A percentile compares a stretch with the other conserved stretches of the same genome.
Evolutionary conservation across 35 echinoderm and acorn worm genomes (phyloP).

Genomic region (Apostichopus japonicus): DNA sequence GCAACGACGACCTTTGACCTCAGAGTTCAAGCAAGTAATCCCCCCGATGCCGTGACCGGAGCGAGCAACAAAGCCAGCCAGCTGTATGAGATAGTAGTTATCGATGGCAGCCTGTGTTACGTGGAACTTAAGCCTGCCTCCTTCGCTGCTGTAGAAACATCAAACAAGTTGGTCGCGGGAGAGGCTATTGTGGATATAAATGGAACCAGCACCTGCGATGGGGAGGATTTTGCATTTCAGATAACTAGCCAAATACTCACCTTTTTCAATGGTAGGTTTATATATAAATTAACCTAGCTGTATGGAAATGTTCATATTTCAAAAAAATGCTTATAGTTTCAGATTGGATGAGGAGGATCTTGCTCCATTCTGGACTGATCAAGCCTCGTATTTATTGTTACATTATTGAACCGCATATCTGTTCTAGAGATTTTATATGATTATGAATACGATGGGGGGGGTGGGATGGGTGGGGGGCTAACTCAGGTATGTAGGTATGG

Average conservation of each 20-base stretch:
- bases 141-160: background rate
- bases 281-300: too few relatives aligned
- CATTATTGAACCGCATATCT: too few relatives aligned
- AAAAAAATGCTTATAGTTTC: too few relatives aligned
- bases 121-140: background rate
- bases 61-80: background rate
- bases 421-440: too few relatives aligned
- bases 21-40: background rate
- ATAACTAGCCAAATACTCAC: background rate
- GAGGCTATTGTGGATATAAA: conserved; percentile 17
- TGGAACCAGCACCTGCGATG: background rate
- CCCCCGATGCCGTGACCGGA: background rate
- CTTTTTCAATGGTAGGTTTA: background rate
- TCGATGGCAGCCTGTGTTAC: background rate
- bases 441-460: too few relatives aligned
- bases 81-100: conserved; percentile 1
- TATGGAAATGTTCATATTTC: too few relatives aligned
- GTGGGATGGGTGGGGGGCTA: background rate
- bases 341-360: too few relatives aligned
- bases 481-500: too few relatives aligned
- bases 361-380: too few relatives aligned
- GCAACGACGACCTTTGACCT: background rate
- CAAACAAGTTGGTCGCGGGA: background rate
- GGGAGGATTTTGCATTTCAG: background rate
- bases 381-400: too few relatives aligned